A percentile compares a stretch with the other conserved stretches of the same genome.
These are phyloP conservation scores for Drosophila bipectinata DNA, from an alignment of 1,140 invertebrate species.

Conservation along the genomic window DNA sequence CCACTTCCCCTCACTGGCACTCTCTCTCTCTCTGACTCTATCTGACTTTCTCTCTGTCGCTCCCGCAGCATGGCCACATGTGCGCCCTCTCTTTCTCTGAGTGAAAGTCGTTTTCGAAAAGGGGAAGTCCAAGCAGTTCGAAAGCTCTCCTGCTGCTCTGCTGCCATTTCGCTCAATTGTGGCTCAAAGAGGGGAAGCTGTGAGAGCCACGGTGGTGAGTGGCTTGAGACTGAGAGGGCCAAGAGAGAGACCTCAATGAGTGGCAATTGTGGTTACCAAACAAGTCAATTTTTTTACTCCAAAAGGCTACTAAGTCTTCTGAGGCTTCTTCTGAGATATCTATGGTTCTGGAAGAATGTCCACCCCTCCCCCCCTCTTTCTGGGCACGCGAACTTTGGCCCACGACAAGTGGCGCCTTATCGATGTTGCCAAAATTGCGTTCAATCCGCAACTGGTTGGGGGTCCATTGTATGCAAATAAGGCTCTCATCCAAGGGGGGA, in stretches of 20 bases:
- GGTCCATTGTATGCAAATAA: conserved; percentile 73
- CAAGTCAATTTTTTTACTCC: too few species aligned
- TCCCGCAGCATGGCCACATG: too few species aligned
- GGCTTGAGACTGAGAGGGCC: neutral
- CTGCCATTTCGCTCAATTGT: neutral
- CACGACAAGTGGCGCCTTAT: conserved; percentile 58
- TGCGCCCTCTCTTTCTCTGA: neutral
- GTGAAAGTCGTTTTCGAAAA: neutral
- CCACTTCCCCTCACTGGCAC: neutral
- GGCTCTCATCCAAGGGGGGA: neutral
- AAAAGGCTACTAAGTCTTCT: too few species aligned
- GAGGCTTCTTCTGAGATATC: too few species aligned
- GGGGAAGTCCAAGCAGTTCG: neutral
- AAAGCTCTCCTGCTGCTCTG: neutral
- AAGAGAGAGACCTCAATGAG: too few species aligned
- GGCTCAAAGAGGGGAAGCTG: conserved; percentile 1
- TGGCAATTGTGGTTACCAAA: too few species aligned
- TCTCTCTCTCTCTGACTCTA: neutral
- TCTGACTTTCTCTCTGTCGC: neutral
- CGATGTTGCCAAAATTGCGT: conserved; percentile 48
- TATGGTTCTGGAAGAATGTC: too few species aligned
- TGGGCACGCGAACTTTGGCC: conserved; percentile 25
- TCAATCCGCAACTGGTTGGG: conserved; percentile 6
- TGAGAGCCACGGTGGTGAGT: neutral
- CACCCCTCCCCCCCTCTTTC: neutral